Evolutionary conservation across 2,113 vertebrate genomes (phyloP), one percentile per base, ranked within the genome.

Genomic region (Ranitomeya variabilis): DNA sequence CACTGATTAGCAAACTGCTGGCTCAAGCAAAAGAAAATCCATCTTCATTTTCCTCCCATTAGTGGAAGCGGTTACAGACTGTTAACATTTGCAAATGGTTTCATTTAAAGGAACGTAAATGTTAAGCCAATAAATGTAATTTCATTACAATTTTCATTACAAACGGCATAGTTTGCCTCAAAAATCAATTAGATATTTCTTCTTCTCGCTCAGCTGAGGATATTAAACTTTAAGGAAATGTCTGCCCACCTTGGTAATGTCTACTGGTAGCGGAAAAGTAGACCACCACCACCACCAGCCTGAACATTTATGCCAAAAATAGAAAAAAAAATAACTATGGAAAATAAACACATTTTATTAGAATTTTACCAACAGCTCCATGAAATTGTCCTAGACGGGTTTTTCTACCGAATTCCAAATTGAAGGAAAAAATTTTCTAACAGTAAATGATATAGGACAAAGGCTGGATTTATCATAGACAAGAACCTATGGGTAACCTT

Each of bases 1-100:
- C 51, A 84, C 18, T 26, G 82, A 84, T 69, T 71, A 84, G 51
- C 45, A 69, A 84, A 84, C 60, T 26, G n/a, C 82, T 84, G 82
- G 64, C 51, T 26, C 82, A 71, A 55, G 59, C 54, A n/a, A 26
- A 59, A 60, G 6, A 60, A 84, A 69, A 84, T 71, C 81, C 21
- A 83, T 83, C 45, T 67, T 83, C 37, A 67, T 83, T 67, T 67
- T 83, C 6, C 11, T 67, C 37, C 21, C 11, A 84, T 84, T 84
- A 69, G 64, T 10, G 14, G 64, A 52, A 9, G 31, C 12, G 7
- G 7, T 64, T 26, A 14, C 69, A 26, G 60, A 54, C 59, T 52
- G 13, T 80, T 78, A 62, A 78, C 74, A 77, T 52, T 78, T 52
- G 59, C 85, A 66, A 51, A 64, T 13, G 66, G 37, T 78, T 86